Evolutionary conservation across 2,888 invertebrate genomes (phyloP).

Genomic region (Eupsilia transversa): DNA sequence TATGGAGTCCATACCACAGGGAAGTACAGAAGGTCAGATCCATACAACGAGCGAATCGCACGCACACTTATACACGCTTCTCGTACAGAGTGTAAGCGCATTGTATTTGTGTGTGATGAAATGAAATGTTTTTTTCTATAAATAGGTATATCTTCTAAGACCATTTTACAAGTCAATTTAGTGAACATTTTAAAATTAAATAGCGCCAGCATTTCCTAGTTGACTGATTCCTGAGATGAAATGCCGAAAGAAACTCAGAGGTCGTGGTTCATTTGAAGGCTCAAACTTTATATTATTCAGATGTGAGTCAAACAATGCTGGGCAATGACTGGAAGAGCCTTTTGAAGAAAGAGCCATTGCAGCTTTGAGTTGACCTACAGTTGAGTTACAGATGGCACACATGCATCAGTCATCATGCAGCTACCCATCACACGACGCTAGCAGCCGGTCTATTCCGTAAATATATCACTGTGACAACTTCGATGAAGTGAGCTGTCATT

Average conservation of each 20-base stretch:
- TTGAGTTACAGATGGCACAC: background rate
- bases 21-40: background rate
- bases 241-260: background rate
- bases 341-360: background rate
- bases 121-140: no score
- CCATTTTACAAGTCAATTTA: no score
- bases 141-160: no score
- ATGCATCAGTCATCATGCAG: background rate
- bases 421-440: background rate
- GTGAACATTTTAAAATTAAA: background rate
- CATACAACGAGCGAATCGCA: background rate
- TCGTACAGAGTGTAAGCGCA: background rate
- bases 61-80: background rate
- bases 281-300: background rate
- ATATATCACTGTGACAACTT: no score
- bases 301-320: background rate
- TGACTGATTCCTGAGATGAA: background rate
- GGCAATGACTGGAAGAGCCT: background rate
- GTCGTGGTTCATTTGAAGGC: background rate
- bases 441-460: no score
- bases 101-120: background rate
- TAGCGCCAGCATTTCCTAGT: background rate
- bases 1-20: slow-evolving; percentile 15
- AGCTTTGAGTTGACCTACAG: no score
- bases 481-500: no score